Evolutionary conservation across 2,888 invertebrate species (phyloP).

Genomic region (Clanis bilineata): DNA sequence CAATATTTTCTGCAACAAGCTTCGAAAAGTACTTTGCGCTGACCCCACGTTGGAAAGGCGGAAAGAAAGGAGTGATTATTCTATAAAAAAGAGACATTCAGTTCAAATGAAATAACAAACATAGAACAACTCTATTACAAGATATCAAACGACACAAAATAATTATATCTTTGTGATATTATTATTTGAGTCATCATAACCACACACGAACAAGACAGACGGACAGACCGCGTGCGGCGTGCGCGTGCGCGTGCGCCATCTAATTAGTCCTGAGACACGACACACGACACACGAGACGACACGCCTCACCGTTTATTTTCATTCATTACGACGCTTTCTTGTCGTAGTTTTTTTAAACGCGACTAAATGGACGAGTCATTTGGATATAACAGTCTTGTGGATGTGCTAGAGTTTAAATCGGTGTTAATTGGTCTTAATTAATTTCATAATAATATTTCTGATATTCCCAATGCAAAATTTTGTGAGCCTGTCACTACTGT

Average conservation of each 20-base stretch:
- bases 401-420: slow-evolving; percentile 6
- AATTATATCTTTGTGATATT: background rate
- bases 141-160: background rate
- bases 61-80: too few species aligned
- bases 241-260: slow-evolving; percentile 15
- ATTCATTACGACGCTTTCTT: background rate
- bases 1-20: too few species aligned
- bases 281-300: slow-evolving; percentile 19
- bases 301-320: slow-evolving; percentile 8
- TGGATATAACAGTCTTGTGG: background rate
- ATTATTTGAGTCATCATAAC: background rate
- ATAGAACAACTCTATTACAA: background rate
- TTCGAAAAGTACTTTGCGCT: too few species aligned
- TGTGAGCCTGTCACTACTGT: background rate
- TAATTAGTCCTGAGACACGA: slow-evolving; percentile 26
- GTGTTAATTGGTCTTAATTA: background rate
- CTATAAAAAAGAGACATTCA: too few species aligned
- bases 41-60: too few species aligned
- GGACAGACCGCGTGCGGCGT: too few species aligned
- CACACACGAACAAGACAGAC: slow-evolving; percentile 12
- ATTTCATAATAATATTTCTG: background rate
- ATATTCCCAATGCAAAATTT: background rate
- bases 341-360: background rate
- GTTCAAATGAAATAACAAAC: too few species aligned
- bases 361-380: slow-evolving; percentile 3